These are phyloP conservation scores for Bombus ignitus DNA, from an alignment of 1,140 invertebrate genomes.

Conservation along the genomic window DNA sequence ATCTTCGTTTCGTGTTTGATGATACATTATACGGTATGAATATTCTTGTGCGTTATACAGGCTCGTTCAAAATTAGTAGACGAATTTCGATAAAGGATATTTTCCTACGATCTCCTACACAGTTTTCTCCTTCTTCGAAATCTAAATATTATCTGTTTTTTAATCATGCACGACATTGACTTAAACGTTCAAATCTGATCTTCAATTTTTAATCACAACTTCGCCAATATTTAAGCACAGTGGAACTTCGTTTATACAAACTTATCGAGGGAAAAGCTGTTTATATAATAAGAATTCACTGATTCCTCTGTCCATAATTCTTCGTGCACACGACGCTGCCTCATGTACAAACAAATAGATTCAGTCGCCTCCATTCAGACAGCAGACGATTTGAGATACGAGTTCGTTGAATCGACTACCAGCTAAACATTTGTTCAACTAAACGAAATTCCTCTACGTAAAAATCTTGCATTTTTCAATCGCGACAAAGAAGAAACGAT, in stretches of 20 bases:
- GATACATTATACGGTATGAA: not conserved
- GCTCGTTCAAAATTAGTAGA: not conserved
- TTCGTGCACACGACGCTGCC: not conserved
- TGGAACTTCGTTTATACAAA: too few species aligned
- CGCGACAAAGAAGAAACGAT: too few species aligned
- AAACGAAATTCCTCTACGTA: not conserved
- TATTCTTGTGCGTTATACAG: not conserved
- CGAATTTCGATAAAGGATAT: not conserved
- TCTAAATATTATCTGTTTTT: not conserved
- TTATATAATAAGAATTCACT: too few species aligned
- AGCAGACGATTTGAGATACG: not conserved
- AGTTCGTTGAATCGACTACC: too few species aligned
- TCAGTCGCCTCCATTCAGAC: not conserved
- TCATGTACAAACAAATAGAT: not conserved
- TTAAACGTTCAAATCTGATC: too few species aligned
- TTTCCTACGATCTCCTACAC: not conserved
- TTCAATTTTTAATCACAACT: too few species aligned
- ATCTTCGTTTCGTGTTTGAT: too few species aligned
- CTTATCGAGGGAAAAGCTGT: too few species aligned
- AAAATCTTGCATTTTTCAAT: too few species aligned
- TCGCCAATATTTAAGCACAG: too few species aligned
- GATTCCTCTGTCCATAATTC: not conserved
- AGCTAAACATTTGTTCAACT: too few species aligned
- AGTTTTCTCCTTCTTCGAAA: not conserved
- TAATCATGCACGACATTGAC: too few species aligned